Evolutionary conservation across 2,797 vertebrate species (phyloP).

Genomic region (Lepus townsendii): DNA sequence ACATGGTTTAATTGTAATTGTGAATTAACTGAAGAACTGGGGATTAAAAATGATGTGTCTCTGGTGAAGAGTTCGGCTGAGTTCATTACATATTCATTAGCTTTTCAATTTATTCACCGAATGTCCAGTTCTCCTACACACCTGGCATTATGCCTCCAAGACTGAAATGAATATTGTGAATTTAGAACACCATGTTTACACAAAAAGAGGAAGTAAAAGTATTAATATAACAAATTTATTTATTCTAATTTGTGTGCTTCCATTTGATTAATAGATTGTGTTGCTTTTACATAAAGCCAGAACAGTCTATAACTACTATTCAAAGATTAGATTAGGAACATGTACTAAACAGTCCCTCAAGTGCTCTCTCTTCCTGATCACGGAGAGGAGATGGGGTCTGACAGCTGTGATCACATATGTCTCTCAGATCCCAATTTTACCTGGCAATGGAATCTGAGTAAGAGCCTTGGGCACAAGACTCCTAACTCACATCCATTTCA

Average conservation of each 20-base stretch:
- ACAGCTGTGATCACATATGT: neutral
- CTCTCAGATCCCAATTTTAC: neutral
- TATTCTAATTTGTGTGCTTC: constrained; percentile 72
- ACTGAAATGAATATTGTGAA: constrained; percentile 83
- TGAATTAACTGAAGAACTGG: constrained; percentile 76
- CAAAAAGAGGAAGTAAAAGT: constrained; percentile 80
- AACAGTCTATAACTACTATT: neutral
- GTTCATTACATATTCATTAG: constrained; percentile 87
- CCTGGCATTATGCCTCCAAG: constrained; percentile 77
- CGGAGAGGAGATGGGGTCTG: fast-evolving
- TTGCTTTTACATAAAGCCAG: neutral
- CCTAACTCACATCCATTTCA: neutral
- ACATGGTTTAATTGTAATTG: constrained; percentile 85
- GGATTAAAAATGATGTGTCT: constrained; percentile 84
- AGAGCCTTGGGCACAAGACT: neutral
- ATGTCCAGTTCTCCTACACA: constrained; percentile 82
- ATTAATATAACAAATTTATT: constrained; percentile 70
- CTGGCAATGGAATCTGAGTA: neutral
- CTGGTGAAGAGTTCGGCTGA: constrained; percentile 77
- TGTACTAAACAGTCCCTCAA: neutral
- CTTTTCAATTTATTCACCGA: constrained; percentile 81
- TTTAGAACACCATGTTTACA: constrained; percentile 81
- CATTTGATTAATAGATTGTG: constrained; percentile 72
- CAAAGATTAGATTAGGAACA: neutral
- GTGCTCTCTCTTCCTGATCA: neutral